phyloP scores from a whole-genome alignment of 2,888 invertebrate genomes.

The Autographa pulchrina region DNA sequence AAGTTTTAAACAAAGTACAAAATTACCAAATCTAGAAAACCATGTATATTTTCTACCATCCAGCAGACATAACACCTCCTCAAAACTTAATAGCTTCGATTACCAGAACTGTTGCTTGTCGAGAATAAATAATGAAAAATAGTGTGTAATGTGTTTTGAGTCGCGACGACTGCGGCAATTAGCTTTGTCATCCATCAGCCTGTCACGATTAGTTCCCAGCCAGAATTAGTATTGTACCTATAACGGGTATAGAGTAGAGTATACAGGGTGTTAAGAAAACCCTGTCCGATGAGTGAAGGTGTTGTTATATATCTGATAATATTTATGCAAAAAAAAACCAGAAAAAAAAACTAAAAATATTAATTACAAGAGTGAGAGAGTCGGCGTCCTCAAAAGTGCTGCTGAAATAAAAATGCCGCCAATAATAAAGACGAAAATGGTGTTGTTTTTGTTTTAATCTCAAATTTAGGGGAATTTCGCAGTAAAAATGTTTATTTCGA shows the following conservation, averaged over 20 bases:
- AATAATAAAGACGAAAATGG: too few species aligned
- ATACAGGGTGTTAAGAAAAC: too few species aligned
- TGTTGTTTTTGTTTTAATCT: too few species aligned
- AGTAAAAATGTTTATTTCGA: too few species aligned
- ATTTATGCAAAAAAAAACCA: too few species aligned
- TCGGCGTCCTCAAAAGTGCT: too few species aligned
- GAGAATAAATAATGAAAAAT: constrained; percentile 80
- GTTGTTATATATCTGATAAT: too few species aligned
- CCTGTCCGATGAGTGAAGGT: too few species aligned
- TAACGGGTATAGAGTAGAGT: constrained; percentile 30
- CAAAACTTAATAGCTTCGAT: constrained; percentile 70
- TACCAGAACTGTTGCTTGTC: constrained; percentile 70
- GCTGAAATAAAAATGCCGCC: too few species aligned
- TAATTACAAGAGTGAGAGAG: too few species aligned
- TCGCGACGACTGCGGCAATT: constrained; percentile 73
- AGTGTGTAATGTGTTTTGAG: constrained; percentile 77
- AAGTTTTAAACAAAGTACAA: not conserved
- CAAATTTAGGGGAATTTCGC: too few species aligned
- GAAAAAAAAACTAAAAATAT: too few species aligned
- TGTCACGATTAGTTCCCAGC: constrained; percentile 63
- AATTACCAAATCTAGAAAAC: not conserved
- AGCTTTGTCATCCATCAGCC: constrained; percentile 78
- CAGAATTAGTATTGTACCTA: constrained; percentile 51
- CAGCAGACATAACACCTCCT: constrained; percentile 46
- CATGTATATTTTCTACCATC: constrained; percentile 46